Percentiles rank a stretch among this genome's conserved stretches.
phyloP scores from a whole-genome alignment of 2,797 vertebrate species.

The Bradypodion ventrale region DNA sequence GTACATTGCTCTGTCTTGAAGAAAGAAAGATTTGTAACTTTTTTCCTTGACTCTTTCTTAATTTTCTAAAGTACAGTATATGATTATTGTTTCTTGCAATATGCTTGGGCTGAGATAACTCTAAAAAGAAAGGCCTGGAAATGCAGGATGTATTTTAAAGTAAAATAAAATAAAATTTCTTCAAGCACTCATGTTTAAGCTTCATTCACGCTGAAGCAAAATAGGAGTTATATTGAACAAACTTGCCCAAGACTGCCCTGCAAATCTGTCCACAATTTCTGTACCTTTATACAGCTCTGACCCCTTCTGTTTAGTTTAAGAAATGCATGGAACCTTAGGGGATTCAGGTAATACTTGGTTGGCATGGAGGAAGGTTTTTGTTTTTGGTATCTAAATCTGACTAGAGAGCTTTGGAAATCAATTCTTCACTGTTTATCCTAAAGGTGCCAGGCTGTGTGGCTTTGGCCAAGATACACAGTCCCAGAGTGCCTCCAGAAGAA shows the following conservation, averaged over 20 bases:
- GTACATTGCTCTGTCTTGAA: too few relatives aligned
- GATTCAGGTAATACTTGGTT: too few relatives aligned
- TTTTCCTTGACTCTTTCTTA: too few relatives aligned
- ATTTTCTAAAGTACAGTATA: too few relatives aligned
- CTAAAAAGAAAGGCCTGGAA: background rate
- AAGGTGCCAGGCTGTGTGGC: too few relatives aligned
- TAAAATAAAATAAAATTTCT: background rate
- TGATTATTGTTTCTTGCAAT: background rate
- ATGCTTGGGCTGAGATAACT: background rate
- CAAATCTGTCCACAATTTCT: background rate
- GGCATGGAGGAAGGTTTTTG: background rate
- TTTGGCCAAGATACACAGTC: too few relatives aligned
- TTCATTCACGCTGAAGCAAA: background rate
- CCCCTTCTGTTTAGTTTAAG: conserved; percentile 52
- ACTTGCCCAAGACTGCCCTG: background rate
- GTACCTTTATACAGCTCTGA: conserved; percentile 47
- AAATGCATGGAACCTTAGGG: rapidly evolving
- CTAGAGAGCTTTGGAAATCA: too few relatives aligned
- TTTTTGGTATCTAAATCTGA: too few relatives aligned
- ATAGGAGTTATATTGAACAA: background rate
- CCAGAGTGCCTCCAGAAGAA: too few relatives aligned
- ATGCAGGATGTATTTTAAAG: background rate
- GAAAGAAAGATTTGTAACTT: too few relatives aligned
- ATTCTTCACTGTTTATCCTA: too few relatives aligned
- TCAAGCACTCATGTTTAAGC: background rate